phyloP scores from a whole-genome alignment of 2,113 vertebrate genomes.

The Anoura caudifer region DNA sequence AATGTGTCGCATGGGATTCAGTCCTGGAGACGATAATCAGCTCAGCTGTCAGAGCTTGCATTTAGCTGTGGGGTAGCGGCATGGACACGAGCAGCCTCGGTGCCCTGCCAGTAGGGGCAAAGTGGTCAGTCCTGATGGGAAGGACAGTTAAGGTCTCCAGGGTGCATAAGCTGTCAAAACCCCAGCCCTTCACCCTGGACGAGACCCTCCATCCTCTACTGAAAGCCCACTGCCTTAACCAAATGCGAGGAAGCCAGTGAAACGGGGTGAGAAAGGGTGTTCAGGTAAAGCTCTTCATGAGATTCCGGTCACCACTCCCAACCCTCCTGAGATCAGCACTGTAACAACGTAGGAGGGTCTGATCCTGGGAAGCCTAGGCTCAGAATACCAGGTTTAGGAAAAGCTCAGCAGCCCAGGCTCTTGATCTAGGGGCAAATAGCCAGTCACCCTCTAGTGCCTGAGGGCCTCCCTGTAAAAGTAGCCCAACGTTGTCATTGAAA shows the following conservation, averaged over 20 bases:
- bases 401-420: not conserved
- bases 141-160: fast-evolving
- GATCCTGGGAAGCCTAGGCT: not conserved
- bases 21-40: not conserved
- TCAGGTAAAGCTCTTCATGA: not conserved
- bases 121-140: not conserved
- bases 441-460: not conserved
- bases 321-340: not conserved
- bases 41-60: not conserved
- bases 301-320: not conserved
- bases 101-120: not conserved
- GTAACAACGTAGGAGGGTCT: not conserved
- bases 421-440: not conserved
- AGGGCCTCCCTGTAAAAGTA: not conserved
- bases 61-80: not conserved
- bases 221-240: not conserved
- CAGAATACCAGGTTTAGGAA: not conserved
- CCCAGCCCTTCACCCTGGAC: not conserved
- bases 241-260: not conserved
- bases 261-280: not conserved
- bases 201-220: not conserved
- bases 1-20: not conserved
- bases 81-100: not conserved
- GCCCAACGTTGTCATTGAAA: not conserved
- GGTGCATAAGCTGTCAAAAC: not conserved